phyloP scores from a whole-genome alignment of 1,140 invertebrate genomes.

The Coptotermes formosanus region DNA sequence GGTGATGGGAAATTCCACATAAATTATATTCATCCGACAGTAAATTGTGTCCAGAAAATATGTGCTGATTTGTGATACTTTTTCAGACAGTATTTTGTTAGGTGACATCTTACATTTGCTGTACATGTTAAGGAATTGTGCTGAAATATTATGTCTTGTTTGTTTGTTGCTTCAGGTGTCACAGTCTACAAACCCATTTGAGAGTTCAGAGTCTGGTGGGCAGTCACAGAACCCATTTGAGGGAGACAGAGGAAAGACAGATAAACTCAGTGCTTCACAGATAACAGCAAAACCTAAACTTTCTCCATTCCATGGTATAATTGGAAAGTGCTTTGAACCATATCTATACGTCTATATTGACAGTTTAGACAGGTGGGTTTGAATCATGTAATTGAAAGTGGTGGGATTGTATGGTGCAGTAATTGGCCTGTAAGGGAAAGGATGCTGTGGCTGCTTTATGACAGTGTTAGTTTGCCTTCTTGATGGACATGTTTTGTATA shows the following conservation, averaged over 20 bases:
- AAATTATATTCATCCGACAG: too few species aligned
- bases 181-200: slow-evolving; percentile 39
- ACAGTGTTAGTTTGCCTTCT: too few species aligned
- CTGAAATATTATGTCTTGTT: too few species aligned
- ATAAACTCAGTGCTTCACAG: slow-evolving; percentile 34
- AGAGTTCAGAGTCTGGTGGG: slow-evolving; percentile 31
- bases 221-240: slow-evolving; percentile 49
- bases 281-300: slow-evolving; percentile 39
- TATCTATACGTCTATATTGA: slow-evolving; percentile 93
- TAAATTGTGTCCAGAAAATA: too few species aligned
- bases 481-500: too few species aligned
- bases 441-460: not conserved
- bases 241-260: slow-evolving; percentile 41
- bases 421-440: not conserved
- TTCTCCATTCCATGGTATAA: slow-evolving; percentile 72
- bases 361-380: slow-evolving; percentile 73
- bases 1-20: too few species aligned
- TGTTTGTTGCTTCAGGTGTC: not conserved
- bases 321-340: slow-evolving; percentile 88
- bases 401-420: not conserved
- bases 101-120: too few species aligned
- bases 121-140: too few species aligned
- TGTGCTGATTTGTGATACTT: too few species aligned
- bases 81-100: too few species aligned
- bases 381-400: not conserved